Evolutionary conservation across 2,797 vertebrate species (phyloP).

Genomic region (Centropyge bicolor): DNA sequence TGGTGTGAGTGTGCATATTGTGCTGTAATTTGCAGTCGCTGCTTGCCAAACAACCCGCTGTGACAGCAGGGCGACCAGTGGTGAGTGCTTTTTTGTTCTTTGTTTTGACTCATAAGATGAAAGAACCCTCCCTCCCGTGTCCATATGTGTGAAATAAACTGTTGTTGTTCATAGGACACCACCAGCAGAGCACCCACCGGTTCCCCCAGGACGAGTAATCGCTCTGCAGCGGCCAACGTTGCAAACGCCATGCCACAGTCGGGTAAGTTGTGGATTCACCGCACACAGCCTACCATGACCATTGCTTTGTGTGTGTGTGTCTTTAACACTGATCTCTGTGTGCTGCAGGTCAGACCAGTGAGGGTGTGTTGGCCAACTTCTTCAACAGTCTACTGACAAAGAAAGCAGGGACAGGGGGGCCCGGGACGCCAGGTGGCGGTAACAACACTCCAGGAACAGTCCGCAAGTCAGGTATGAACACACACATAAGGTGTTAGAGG

Average conservation of each 20-base stretch:
- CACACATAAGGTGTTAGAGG: background rate
- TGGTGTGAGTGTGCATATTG: slow-evolving; percentile 47
- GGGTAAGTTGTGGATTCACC: slow-evolving; percentile 75
- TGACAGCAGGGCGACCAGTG: slow-evolving; percentile 94
- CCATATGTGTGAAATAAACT: slow-evolving; percentile 48
- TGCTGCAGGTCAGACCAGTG: slow-evolving; percentile 95
- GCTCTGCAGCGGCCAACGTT: slow-evolving; percentile 94
- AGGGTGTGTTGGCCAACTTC: slow-evolving; percentile 98
- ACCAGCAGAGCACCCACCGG: slow-evolving; percentile 95
- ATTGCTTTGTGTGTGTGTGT: background rate
- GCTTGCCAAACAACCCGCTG: slow-evolving; percentile 95
- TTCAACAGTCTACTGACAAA: slow-evolving; percentile 99
- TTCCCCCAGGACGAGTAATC: slow-evolving; percentile 96
- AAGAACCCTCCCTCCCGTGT: background rate
- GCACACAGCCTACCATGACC: rapidly evolving
- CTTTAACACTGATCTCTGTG: slow-evolving; percentile 26
- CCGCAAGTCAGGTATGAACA: slow-evolving; percentile 93
- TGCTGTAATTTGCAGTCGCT: slow-evolving; percentile 88
- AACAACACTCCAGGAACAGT: slow-evolving; percentile 92
- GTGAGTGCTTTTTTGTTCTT: slow-evolving; percentile 80
- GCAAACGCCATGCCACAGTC: slow-evolving; percentile 96
- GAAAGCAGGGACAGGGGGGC: slow-evolving; percentile 94
- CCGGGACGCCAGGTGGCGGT: slow-evolving; percentile 88
- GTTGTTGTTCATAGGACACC: slow-evolving; percentile 86
- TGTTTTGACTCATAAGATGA: slow-evolving; percentile 23